These are phyloP conservation scores for Tethya wilhelma DNA, from an alignment of 37 sponge, comb jelly and placozoan genomes.

Conservation along the genomic window DNA sequence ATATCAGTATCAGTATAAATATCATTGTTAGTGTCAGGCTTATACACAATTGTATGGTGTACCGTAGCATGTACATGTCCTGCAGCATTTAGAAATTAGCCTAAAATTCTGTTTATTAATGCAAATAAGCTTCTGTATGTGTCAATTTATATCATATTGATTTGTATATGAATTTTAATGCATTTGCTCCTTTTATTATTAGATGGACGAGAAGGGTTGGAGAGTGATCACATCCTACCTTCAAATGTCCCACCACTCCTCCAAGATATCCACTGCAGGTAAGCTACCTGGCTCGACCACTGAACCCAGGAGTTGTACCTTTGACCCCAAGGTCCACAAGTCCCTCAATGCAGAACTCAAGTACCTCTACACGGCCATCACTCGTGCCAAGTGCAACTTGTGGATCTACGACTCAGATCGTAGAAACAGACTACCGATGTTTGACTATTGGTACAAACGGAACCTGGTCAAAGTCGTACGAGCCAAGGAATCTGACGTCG, in stretches of 20 bases:
- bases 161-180: conserved; percentile 8
- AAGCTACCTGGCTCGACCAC: conserved; percentile 17
- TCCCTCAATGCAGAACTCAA: conserved; percentile 86
- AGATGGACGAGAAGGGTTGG: conserved; percentile 75
- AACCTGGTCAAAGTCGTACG: conserved; percentile 52
- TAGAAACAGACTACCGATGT: conserved; percentile 54
- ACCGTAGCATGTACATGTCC: neutral
- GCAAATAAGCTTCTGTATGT: neutral
- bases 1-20: no score
- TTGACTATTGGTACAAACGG: conserved; percentile 61
- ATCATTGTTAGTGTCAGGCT: neutral
- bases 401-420: conserved; percentile 84
- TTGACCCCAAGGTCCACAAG: conserved; percentile 69
- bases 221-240: conserved; percentile 61
- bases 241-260: neutral
- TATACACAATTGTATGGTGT: neutral
- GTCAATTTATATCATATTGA: neutral
- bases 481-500: neutral
- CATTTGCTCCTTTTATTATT: neutral
- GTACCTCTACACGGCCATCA: conserved; percentile 87
- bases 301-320: conserved; percentile 45
- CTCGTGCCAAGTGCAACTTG: conserved; percentile 83
- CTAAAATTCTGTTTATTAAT: neutral
- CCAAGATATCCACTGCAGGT: neutral
- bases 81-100: neutral